These are phyloP conservation scores for Apis florea DNA, from an alignment of 1,140 invertebrate genomes.

Conservation along the genomic window DNA sequence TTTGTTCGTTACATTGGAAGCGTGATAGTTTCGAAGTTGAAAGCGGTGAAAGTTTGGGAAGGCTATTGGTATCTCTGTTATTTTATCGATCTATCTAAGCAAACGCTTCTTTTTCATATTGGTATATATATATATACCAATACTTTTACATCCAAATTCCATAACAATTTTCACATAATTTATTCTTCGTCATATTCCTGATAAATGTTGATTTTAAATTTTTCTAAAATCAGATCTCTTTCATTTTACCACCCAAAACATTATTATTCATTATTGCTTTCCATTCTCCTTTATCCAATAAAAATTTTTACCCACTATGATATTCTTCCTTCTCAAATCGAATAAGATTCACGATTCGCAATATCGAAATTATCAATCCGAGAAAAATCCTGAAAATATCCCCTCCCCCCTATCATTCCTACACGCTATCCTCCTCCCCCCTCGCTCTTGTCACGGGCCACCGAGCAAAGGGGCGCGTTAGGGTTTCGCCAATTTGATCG, in stretches of 20 bases:
- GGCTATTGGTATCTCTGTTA: neutral
- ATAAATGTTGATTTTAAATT: too few relatives aligned
- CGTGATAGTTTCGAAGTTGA: neutral
- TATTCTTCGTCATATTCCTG: too few relatives aligned
- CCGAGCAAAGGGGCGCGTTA: conserved; percentile 27
- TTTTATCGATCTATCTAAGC: neutral
- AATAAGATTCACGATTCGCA: neutral
- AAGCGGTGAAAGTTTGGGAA: neutral
- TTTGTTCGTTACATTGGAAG: neutral
- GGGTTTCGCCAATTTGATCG: conserved; percentile 42
- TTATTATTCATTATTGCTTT: too few relatives aligned
- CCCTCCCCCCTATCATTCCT: too few relatives aligned
- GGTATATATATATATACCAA: too few relatives aligned
- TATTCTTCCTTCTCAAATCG: neutral
- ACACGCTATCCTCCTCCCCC: too few relatives aligned
- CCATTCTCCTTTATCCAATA: too few relatives aligned
- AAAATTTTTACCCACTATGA: neutral
- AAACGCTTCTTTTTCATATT: too few relatives aligned
- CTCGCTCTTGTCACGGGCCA: neutral
- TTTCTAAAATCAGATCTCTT: too few relatives aligned
- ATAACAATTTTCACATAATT: too few relatives aligned
- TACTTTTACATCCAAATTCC: too few relatives aligned
- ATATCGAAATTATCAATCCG: neutral
- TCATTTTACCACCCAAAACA: too few relatives aligned
- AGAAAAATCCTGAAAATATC: neutral